Percentiles rank a stretch among this genome's conserved stretches.
Evolutionary conservation across 2,888 invertebrate species (phyloP).

Genomic region (Lasioglossum vierecki): DNA sequence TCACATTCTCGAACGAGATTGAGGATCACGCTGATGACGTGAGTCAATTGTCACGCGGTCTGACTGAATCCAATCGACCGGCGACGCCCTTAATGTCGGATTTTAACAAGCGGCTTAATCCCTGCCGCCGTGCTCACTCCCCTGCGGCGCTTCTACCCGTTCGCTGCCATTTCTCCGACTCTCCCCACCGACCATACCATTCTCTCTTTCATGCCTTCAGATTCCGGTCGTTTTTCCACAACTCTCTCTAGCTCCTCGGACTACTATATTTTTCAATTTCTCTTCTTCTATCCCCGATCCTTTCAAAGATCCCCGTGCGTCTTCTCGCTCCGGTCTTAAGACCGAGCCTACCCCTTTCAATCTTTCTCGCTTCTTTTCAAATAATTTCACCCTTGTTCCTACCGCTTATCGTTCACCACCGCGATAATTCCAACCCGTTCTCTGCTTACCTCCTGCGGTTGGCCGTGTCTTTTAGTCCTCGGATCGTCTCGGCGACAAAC

Average conservation of each 20-base stretch:
- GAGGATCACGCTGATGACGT: slow-evolving; percentile 71
- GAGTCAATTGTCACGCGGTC: slow-evolving; percentile 79
- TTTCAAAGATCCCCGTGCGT: neutral
- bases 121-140: slow-evolving; percentile 25
- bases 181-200: neutral
- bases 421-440: neutral
- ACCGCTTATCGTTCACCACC: neutral
- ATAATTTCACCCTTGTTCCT: neutral
- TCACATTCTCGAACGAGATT: slow-evolving; percentile 62
- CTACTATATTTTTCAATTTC: neutral
- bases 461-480: neutral
- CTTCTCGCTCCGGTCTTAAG: neutral
- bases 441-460: neutral
- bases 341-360: slow-evolving; percentile 5
- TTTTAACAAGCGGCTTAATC: slow-evolving; percentile 71
- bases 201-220: slow-evolving; percentile 21
- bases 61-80: slow-evolving; percentile 78
- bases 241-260: slow-evolving; percentile 7
- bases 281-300: neutral
- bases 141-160: neutral
- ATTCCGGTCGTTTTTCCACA: neutral
- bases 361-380: slow-evolving; percentile 5
- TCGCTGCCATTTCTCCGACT: neutral
- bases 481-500: neutral
- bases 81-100: slow-evolving; percentile 75